phyloP scores from a whole-genome alignment of 2,888 invertebrate genomes.

The Cheilosia scutellata region DNA sequence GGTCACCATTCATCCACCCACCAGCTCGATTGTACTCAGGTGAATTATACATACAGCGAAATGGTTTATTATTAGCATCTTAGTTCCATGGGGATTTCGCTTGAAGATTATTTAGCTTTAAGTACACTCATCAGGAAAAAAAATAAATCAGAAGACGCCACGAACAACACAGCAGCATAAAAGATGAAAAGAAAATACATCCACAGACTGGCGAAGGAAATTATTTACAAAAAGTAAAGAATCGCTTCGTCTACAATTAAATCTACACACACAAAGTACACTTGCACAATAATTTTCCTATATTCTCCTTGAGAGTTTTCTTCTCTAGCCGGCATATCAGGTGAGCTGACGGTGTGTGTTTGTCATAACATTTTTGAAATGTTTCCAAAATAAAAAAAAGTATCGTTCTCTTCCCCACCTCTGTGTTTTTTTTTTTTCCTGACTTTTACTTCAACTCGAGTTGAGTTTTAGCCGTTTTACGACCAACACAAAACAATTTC shows the following conservation, averaged over 20 bases:
- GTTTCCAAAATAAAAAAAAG: slow-evolving; percentile 42
- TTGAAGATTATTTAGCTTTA: slow-evolving; percentile 58
- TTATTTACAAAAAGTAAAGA: slow-evolving; percentile 9
- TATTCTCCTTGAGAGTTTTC: slow-evolving; percentile 5
- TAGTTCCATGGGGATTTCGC: slow-evolving; percentile 56
- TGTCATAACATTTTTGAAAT: slow-evolving; percentile 52
- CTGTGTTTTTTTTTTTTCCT: neutral
- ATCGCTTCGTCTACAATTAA: slow-evolving; percentile 50
- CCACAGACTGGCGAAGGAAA: slow-evolving; percentile 10
- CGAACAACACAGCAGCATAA: slow-evolving; percentile 39
- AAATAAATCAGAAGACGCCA: slow-evolving; percentile 8
- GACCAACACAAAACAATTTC: slow-evolving; percentile 3
- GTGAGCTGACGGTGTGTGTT: slow-evolving; percentile 39
- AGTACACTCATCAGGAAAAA: slow-evolving; percentile 31
- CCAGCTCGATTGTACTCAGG: slow-evolving; percentile 39
- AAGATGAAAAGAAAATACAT: slow-evolving; percentile 53
- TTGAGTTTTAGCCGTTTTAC: slow-evolving; percentile 21
- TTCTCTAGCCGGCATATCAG: slow-evolving; percentile 14
- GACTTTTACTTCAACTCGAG: slow-evolving; percentile 26
- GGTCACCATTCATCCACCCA: slow-evolving; percentile 51
- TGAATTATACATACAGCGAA: slow-evolving; percentile 20
- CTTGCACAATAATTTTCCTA: slow-evolving; percentile 35
- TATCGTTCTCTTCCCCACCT: neutral
- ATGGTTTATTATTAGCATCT: slow-evolving; percentile 59
- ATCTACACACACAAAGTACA: slow-evolving; percentile 40